Evolutionary conservation across 2,888 invertebrate species (phyloP), one percentile per base, ranked within the genome.

Genomic region (Ennomos erosarius): DNA sequence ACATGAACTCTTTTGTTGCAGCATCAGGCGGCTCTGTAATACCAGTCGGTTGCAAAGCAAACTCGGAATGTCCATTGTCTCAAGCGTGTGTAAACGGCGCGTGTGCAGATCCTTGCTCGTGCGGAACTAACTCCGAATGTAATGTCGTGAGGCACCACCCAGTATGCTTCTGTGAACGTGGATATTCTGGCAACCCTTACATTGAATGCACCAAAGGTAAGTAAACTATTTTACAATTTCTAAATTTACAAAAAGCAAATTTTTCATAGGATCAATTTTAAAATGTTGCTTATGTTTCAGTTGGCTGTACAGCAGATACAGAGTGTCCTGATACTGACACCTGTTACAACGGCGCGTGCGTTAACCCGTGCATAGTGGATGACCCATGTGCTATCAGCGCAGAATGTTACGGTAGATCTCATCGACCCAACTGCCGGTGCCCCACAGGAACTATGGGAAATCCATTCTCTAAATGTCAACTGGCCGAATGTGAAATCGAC

Each of bases 131-230:
- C 76, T 95, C 98, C 6, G 96, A 97, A 70, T 98, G 98, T 80
- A 93, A 93, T 59, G 97, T 98, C 10, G 91, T 94, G 52, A 95
- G 96, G 82, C 98, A 98, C 80, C 96, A 97, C 85, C 97, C 98
- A 11, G 95, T 96, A 11, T 98, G 98, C 81, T 95, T 94, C 73
- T 98, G 98, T 81, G 94, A 94, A 75, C 94, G 95, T 38, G 97
- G 97, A 49, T 97, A 94, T 83, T 96, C 97, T 40, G 98, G 98
- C 76, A 97, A 97, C 84, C 97, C 97, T 13, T 97, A 96, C 85
- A 93, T 93, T 55, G 96, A 96, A 49, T 98, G 98, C 77, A 91
- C 93, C 33, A 96, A 96, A 93, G 93, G 95, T 95, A 92, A 26
- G 26, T 26, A 26, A 26, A 26, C 26, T 4, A 26, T 26, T 4